These are phyloP conservation scores for Hylomyscus alleni DNA, from an alignment of 2,797 vertebrate species.

Conservation along the genomic window DNA sequence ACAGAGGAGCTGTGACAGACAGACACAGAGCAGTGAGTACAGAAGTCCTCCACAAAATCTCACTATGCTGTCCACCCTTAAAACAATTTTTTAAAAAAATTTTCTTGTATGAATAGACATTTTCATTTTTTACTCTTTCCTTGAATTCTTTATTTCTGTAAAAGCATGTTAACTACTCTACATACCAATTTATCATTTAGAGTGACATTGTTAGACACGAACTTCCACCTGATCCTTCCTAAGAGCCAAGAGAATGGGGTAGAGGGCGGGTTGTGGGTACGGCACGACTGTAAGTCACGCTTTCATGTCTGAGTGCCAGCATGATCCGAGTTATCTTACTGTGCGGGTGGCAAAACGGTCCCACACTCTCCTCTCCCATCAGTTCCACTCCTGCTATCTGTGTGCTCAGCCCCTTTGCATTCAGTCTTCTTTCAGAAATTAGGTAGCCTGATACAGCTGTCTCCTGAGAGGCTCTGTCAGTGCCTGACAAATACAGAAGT, in stretches of 20 bases:
- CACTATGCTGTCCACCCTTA: background rate
- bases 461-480: too few relatives aligned
- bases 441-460: background rate
- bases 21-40: too few relatives aligned
- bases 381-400: background rate
- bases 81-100: background rate
- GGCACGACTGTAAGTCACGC: background rate
- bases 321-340: slow-evolving; percentile 25
- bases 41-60: background rate
- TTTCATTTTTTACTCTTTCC: slow-evolving; percentile 17
- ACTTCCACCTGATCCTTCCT: background rate
- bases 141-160: slow-evolving; percentile 59
- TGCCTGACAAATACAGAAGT: too few relatives aligned
- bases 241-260: background rate
- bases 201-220: slow-evolving; percentile 6
- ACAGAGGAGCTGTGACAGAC: too few relatives aligned
- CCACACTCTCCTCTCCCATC: background rate
- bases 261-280: too few relatives aligned
- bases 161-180: background rate
- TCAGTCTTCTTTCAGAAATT: slow-evolving; percentile 1
- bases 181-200: slow-evolving; percentile 26
- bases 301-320: slow-evolving; percentile 1
- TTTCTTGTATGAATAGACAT: slow-evolving; percentile 41
- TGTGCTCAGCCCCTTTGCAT: background rate
- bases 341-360: background rate